Evolutionary conservation across 2,113 vertebrate genomes (phyloP).

Genomic region (Lepus americanus): DNA sequence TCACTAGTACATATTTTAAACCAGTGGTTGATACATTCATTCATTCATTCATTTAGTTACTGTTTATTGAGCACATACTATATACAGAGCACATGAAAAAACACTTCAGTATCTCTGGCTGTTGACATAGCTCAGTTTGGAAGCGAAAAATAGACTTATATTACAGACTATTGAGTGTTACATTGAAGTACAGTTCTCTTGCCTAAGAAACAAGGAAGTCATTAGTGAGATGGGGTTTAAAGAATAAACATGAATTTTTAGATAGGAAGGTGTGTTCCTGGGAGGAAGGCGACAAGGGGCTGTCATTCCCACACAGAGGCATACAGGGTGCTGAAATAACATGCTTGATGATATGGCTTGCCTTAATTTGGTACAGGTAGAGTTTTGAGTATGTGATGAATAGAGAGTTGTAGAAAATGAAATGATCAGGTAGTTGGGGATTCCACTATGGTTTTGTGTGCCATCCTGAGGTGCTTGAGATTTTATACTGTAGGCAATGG

Average conservation of each 20-base stretch:
- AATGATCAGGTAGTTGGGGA: not conserved
- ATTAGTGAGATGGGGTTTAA: constrained; percentile 48
- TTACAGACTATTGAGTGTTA: constrained; percentile 40
- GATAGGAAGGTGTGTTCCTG: not conserved
- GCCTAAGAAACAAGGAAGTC: constrained; percentile 1
- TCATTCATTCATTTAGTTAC: constrained; percentile 9
- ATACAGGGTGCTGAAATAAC: not conserved
- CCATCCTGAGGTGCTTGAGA: not conserved
- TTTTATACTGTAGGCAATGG: constrained; percentile 6
- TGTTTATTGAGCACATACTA: constrained; percentile 17
- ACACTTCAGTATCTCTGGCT: constrained; percentile 41
- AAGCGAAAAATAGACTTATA: constrained; percentile 45
- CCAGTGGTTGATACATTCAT: not conserved
- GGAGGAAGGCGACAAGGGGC: not conserved
- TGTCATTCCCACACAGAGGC: not conserved
- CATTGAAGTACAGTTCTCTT: constrained; percentile 40
- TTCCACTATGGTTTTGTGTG: constrained; percentile 32
- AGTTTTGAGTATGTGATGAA: not conserved
- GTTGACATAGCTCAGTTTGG: constrained; percentile 1
- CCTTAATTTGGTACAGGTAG: constrained; percentile 48
- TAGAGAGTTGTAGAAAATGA: constrained; percentile 40
- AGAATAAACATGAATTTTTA: constrained; percentile 50
- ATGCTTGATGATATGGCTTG: constrained; percentile 38
- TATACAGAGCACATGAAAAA: not conserved
- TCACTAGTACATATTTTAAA: constrained; percentile 52